phyloP scores from a whole-genome alignment of 2,797 vertebrate genomes.

The Euthynnus affinis region DNA sequence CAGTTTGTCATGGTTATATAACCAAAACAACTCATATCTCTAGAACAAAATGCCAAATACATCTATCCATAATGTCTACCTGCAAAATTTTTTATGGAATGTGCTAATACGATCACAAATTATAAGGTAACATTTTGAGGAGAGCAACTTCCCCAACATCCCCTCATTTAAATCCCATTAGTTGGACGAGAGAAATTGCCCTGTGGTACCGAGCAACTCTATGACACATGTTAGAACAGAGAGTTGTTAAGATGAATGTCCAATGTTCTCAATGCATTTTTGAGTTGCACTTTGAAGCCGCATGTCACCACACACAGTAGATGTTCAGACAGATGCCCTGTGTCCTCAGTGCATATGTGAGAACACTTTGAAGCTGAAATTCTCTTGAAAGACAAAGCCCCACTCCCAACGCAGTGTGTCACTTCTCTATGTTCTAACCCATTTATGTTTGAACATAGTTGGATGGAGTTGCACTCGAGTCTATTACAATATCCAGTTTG shows the following conservation, averaged over 20 bases:
- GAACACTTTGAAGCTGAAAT: slow-evolving; percentile 62
- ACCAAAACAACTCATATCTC: background rate
- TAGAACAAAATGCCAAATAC: background rate
- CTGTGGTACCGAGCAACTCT: slow-evolving; percentile 25
- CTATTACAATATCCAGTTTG: slow-evolving; percentile 5
- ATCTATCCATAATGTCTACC: too few species aligned
- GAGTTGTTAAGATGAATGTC: slow-evolving; percentile 45
- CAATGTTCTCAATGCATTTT: slow-evolving; percentile 44
- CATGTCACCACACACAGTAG: slow-evolving; percentile 46
- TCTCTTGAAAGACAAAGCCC: slow-evolving; percentile 61
- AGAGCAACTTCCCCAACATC: background rate
- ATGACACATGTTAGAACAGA: slow-evolving; percentile 55
- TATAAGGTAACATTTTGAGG: background rate
- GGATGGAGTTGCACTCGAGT: slow-evolving; percentile 30
- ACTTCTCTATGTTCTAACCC: slow-evolving; percentile 26
- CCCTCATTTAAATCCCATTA: slow-evolving; percentile 40
- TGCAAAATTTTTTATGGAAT: background rate
- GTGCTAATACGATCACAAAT: background rate
- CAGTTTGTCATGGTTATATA: slow-evolving; percentile 14
- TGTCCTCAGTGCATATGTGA: slow-evolving; percentile 53
- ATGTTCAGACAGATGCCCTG: slow-evolving; percentile 56
- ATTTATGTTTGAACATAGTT: slow-evolving; percentile 50
- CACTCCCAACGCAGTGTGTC: slow-evolving; percentile 31
- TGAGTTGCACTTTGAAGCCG: slow-evolving; percentile 68
- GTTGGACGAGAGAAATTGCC: slow-evolving; percentile 35